Evolutionary conservation across 2,888 invertebrate genomes (phyloP).

Genomic region (Ophioninae sp.): DNA sequence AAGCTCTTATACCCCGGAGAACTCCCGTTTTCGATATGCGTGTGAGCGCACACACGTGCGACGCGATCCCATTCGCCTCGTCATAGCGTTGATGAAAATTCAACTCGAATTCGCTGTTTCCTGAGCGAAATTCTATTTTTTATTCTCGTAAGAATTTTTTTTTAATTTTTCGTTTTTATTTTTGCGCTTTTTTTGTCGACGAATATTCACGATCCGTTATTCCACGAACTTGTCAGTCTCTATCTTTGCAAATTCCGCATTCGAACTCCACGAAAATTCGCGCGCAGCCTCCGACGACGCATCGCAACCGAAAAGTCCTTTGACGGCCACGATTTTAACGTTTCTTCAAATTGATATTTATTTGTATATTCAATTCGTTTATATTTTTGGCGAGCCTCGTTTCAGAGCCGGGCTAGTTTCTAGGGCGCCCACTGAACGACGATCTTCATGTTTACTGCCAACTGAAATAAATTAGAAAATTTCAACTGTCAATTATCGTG

Average conservation of each 20-base stretch:
- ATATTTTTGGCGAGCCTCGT: not conserved
- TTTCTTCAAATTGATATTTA: not conserved
- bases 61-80: slow-evolving; percentile 19
- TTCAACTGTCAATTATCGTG: not conserved
- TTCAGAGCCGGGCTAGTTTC: not conserved
- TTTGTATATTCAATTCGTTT: slow-evolving; percentile 33
- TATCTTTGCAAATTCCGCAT: slow-evolving; percentile 37
- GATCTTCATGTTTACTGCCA: not conserved
- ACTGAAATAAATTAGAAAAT: not conserved
- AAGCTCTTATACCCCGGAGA: slow-evolving; percentile 41
- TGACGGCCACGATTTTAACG: not conserved
- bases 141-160: not conserved
- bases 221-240: not conserved
- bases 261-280: slow-evolving; percentile 21
- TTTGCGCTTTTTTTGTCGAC: not conserved
- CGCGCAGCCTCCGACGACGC: slow-evolving; percentile 52
- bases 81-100: slow-evolving; percentile 3
- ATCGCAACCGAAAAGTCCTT: slow-evolving; percentile 12
- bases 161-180: not conserved
- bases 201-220: not conserved
- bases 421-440: not conserved
- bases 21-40: slow-evolving; percentile 1
- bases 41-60: not conserved
- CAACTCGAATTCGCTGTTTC: not conserved
- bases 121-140: not conserved